A percentile compares a stretch with the other conserved stretches of the same genome.
Evolutionary conservation across 1,140 invertebrate genomes (phyloP).

Genomic region (Cotesia typhae): DNA sequence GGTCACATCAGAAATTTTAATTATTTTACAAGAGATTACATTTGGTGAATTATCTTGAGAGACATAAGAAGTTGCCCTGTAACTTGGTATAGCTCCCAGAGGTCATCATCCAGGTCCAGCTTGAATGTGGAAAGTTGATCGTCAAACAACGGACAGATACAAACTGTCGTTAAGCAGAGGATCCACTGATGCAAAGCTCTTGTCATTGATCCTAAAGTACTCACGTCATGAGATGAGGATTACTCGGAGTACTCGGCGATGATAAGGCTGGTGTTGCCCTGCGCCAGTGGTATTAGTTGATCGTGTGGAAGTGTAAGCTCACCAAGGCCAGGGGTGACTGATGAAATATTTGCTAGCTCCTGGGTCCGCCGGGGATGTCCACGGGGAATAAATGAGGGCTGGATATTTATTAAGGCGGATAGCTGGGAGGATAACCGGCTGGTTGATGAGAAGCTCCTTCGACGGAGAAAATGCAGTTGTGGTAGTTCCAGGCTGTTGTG

Average conservation of each 20-base stretch:
- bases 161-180: background rate
- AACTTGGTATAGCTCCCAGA: conserved; percentile 2
- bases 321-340: background rate
- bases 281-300: background rate
- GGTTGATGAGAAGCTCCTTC: background rate
- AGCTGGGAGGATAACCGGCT: background rate
- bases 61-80: conserved; percentile 38
- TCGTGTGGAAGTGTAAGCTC: conserved; percentile 2
- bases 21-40: too few species aligned
- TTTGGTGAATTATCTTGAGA: background rate
- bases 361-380: background rate
- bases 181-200: conserved; percentile 1
- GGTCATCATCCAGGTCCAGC: background rate
- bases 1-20: too few species aligned
- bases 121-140: background rate
- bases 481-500: too few species aligned
- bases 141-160: background rate
- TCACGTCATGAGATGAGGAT: conserved; percentile 20
- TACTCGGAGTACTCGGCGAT: background rate
- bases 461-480: too few species aligned
- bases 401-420: conserved; percentile 19
- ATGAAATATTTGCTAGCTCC: conserved; percentile 16
- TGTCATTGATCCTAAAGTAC: conserved; percentile 1
- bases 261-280: conserved; percentile 8
- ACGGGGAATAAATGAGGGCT: conserved; percentile 10